Percentiles rank a stretch among this genome's conserved stretches.
Evolutionary conservation across 2,888 invertebrate species (phyloP).

Genomic region (Tetheella fluctuosa): DNA sequence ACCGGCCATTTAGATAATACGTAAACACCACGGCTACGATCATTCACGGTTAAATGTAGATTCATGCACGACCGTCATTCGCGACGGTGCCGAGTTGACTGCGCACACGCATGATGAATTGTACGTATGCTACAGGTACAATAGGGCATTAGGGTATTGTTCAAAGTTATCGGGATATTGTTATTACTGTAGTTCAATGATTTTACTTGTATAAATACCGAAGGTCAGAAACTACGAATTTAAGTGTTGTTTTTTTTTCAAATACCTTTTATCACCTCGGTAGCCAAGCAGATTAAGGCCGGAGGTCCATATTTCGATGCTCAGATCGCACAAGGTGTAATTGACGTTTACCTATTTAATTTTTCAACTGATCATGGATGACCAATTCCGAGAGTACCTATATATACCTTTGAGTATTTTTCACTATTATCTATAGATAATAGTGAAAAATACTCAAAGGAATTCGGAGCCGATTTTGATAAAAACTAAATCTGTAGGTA

Average conservation of each 20-base stretch:
- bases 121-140: conserved; percentile 26
- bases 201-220: background rate
- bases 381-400: too few species aligned
- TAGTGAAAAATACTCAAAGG: too few species aligned
- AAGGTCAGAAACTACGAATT: background rate
- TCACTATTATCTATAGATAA: too few species aligned
- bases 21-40: conserved; percentile 9
- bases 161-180: conserved; percentile 1
- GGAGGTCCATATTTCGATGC: too few species aligned
- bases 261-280: background rate
- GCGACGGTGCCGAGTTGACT: conserved; percentile 44
- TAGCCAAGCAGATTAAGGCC: too few species aligned
- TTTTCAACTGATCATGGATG: too few species aligned
- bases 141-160: background rate
- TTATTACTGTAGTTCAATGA: background rate
- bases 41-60: background rate
- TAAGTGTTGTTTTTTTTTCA: background rate
- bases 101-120: conserved; percentile 47
- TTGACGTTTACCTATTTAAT: too few species aligned
- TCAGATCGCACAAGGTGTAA: too few species aligned
- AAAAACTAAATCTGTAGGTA: too few species aligned
- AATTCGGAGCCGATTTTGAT: too few species aligned
- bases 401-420: too few species aligned
- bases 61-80: conserved; percentile 39
- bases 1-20: conserved; percentile 47